Evolutionary conservation across 1,140 invertebrate species (phyloP).

Genomic region (Lepidurus apus): DNA sequence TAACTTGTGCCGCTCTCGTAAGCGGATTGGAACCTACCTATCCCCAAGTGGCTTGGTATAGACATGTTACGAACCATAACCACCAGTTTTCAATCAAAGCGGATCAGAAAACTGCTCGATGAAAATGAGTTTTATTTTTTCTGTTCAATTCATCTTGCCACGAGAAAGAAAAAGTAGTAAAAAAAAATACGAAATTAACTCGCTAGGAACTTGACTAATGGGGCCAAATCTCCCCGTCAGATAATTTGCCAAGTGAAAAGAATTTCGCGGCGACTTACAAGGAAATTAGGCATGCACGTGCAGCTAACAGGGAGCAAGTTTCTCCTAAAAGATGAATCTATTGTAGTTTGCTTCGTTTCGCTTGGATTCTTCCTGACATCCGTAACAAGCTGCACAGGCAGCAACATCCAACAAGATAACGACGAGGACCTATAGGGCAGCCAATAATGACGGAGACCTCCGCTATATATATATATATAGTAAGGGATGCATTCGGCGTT

Average conservation of each 20-base stretch:
- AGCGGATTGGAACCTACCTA: constrained; percentile 7
- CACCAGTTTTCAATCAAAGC: constrained; percentile 9
- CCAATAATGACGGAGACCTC: constrained; percentile 8
- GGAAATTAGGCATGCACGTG: not conserved
- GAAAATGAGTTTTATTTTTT: not conserved
- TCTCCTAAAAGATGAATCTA: not conserved
- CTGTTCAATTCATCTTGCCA: not conserved
- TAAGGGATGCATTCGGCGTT: constrained; percentile 6
- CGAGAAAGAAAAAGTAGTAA: not conserved
- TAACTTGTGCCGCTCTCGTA: not conserved
- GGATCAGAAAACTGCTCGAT: not conserved
- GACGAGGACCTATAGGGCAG: not conserved
- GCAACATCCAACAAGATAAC: not conserved
- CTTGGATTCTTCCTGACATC: constrained; percentile 5
- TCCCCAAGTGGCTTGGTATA: not conserved
- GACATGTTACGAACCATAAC: not conserved
- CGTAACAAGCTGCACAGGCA: not conserved
- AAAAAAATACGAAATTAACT: not conserved
- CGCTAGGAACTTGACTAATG: not conserved
- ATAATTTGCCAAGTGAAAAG: not conserved
- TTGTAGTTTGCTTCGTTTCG: constrained; percentile 8
- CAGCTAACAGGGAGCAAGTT: constrained; percentile 3
- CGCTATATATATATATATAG: constrained; percentile 1
- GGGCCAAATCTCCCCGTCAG: not conserved
- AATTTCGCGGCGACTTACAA: not conserved